Evolutionary conservation across 2,113 vertebrate genomes (phyloP).

Genomic region (Condylura cristata): DNA sequence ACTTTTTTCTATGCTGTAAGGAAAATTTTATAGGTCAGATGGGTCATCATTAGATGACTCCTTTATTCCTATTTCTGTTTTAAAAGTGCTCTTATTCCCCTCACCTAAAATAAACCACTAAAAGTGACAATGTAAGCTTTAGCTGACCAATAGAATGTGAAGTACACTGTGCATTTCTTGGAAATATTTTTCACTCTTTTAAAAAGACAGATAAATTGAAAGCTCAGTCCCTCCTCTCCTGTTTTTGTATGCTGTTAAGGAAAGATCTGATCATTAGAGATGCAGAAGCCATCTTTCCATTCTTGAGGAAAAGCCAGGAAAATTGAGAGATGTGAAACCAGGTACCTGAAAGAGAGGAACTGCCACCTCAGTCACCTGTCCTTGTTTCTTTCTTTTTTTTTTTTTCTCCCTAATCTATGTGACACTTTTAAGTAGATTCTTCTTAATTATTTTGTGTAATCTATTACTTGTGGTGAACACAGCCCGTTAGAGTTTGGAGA

Average conservation of each 20-base stretch:
- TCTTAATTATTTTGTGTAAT: not conserved
- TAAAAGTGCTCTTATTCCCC: not conserved
- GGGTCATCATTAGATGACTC: not conserved
- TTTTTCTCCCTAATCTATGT: no score
- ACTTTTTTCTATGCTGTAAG: not conserved
- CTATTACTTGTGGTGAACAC: not conserved
- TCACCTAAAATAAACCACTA: not conserved
- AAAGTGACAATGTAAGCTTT: not conserved
- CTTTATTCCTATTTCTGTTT: not conserved
- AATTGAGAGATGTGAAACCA: not conserved
- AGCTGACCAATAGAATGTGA: not conserved
- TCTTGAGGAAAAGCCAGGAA: not conserved
- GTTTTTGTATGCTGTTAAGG: not conserved
- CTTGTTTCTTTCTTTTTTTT: not conserved
- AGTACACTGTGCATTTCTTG: not conserved
- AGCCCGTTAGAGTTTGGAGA: not conserved
- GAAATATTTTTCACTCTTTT: not conserved
- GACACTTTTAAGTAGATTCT: not conserved
- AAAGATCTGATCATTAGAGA: not conserved
- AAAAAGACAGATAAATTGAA: not conserved
- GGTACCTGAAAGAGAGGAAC: not conserved
- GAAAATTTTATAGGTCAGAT: not conserved
- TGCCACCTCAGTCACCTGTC: not conserved
- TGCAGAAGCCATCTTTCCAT: not conserved
- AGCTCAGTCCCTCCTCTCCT: not conserved